phyloP scores from a whole-genome alignment of 92 coral and sea anemone species.

The Parazoanthus darwini region DNA sequence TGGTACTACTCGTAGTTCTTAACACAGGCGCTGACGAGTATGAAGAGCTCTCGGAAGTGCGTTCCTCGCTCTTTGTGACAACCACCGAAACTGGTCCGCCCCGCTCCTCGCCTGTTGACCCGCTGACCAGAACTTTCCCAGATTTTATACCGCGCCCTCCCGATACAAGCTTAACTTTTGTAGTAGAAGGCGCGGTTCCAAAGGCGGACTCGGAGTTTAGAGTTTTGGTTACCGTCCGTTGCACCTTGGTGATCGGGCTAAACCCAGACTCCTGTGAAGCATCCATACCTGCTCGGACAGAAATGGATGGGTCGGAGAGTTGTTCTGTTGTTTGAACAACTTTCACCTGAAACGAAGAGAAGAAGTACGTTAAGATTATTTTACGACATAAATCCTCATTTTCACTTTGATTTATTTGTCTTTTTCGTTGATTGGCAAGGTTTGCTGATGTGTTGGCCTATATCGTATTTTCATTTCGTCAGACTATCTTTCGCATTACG shows the following conservation, averaged over 20 bases:
- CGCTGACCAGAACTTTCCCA: neutral
- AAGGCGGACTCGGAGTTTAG: conserved; percentile 22
- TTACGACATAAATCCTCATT: neutral
- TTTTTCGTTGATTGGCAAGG: too few species aligned
- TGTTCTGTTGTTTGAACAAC: neutral
- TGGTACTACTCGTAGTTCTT: too few species aligned
- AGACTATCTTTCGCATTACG: too few species aligned
- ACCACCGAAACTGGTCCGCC: neutral
- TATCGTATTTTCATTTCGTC: too few species aligned
- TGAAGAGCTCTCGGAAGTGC: neutral
- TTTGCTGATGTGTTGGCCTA: too few species aligned
- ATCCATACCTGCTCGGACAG: neutral
- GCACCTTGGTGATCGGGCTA: conserved; percentile 16
- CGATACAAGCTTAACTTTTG: neutral
- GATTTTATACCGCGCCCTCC: neutral
- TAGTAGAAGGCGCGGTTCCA: conserved; percentile 2
- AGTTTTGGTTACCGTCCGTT: conserved; percentile 26
- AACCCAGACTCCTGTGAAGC: conserved; percentile 10
- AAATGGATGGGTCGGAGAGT: neutral
- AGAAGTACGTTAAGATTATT: neutral
- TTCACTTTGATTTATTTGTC: too few species aligned
- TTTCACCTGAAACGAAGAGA: conserved; percentile 13
- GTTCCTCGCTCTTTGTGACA: neutral
- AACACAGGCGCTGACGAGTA: too few species aligned
- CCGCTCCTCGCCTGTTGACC: neutral